Evolutionary conservation across 2,113 vertebrate genomes (phyloP).

Genomic region (Columba livia): DNA sequence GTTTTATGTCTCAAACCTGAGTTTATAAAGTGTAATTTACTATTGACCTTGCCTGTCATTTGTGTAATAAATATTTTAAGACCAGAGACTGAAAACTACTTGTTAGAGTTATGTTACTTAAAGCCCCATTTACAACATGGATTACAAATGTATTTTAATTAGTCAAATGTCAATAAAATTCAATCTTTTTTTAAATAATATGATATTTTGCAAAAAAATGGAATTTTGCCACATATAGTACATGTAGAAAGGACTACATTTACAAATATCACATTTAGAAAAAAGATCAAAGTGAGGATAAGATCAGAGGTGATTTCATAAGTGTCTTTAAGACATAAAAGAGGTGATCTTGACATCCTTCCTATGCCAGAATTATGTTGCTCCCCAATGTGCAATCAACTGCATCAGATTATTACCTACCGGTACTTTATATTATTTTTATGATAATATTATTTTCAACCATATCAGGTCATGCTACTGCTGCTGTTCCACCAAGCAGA

Average conservation of each 20-base stretch:
- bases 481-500: not conserved
- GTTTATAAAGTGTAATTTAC: not conserved
- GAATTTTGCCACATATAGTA: not conserved
- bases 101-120: not conserved
- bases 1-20: not conserved
- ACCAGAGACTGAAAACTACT: not conserved
- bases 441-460: not conserved
- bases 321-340: not conserved
- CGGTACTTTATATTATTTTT: not conserved
- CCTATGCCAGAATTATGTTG: not conserved
- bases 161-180: not conserved
- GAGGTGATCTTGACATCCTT: not conserved
- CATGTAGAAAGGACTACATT: not conserved
- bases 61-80: conserved; percentile 1
- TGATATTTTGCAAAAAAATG: not conserved
- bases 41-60: not conserved
- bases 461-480: not conserved
- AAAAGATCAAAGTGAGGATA: not conserved
- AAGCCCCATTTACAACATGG: not conserved
- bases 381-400: not conserved
- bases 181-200: not conserved
- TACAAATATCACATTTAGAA: not conserved
- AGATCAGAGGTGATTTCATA: not conserved
- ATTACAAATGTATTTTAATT: not conserved
- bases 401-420: not conserved